Percentiles rank a stretch among this genome's conserved stretches.
phyloP scores from a whole-genome alignment of 2,797 vertebrate species.

The Furcifer pardalis region DNA sequence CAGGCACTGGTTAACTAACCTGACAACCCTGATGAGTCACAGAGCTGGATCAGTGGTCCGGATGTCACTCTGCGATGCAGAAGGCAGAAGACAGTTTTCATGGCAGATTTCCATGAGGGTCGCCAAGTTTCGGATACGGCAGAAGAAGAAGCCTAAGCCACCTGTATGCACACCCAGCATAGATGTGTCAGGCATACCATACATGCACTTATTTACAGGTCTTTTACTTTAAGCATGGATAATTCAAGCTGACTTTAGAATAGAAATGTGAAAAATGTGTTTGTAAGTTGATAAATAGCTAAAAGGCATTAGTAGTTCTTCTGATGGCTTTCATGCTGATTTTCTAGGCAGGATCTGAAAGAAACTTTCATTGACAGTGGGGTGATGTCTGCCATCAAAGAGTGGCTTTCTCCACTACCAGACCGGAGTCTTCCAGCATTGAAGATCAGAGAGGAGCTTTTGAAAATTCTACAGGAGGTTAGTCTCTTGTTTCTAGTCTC shows the following conservation, averaged over 20 bases:
- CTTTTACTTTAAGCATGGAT: background rate
- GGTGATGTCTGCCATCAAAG: slow-evolving; percentile 98
- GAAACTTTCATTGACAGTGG: slow-evolving; percentile 98
- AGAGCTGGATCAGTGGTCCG: no score
- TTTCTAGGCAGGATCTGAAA: slow-evolving; percentile 92
- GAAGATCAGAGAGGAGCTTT: slow-evolving; percentile 92
- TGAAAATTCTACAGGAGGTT: slow-evolving; percentile 95
- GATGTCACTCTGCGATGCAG: no score
- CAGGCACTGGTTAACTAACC: no score
- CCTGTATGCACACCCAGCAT: background rate
- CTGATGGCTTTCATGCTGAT: slow-evolving; percentile 14
- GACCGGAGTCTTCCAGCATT: slow-evolving; percentile 94
- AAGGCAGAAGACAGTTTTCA: no score
- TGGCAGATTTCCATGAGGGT: no score
- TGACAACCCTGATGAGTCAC: no score
- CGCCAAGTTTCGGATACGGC: no score
- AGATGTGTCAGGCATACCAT: background rate
- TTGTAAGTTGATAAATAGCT: background rate
- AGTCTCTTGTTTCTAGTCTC: slow-evolving; percentile 42
- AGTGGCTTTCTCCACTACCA: slow-evolving; percentile 97
- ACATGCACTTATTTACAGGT: background rate
- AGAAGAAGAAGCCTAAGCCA: no score
- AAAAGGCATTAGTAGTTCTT: background rate
- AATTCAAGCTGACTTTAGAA: background rate
- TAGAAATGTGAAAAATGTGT: background rate